Base-by-base conservation (phyloP, 2,797 vertebrate genomes). In the Acipenser oxyrinchus region DNA sequence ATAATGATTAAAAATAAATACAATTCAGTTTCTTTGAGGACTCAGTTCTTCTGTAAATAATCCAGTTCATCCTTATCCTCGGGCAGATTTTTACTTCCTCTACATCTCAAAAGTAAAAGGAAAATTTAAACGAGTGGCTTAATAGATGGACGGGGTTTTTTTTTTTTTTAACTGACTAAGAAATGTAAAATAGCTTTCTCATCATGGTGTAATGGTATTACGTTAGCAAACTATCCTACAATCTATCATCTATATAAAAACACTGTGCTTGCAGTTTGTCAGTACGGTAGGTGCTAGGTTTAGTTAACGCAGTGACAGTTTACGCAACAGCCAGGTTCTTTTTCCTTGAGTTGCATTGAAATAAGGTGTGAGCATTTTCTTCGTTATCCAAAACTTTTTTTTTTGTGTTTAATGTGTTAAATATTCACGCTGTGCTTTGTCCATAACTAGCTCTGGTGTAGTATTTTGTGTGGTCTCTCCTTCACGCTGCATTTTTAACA, bases 351-450 rank as follows among this genome's bases (percentile, higher is more conserved):
- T 75, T 77, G 64, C 66, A 63, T 60, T 63, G 71, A 76, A 82
- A 75, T 71, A 74, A 76, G 76, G 77, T 67, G 70, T 74, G 73
- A 76, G 70, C 64, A 59, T 75, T 48, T 72, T 76, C 71, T 81
- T 72, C 78, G 77, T 67, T 77, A 18, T 78, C 78, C 74, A 78
- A 76, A 69, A 72, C 78, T 69, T 73, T 60, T 79, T 82, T 82
- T 71, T 10, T 79, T 82, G 72, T 75, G 50, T 80, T 85, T 77
- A 63, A 68, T 71, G 73, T 81, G 76, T 83, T 88, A 84, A 84
- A 89, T 88, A 86, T 91, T 88, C 86, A 88, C 84, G 82, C 71
- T 72, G 77, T 77, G 82, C 85, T 85, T 87, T 86, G 84, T 83
- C 82, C 72, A 64, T 83, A 86, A 86, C 83, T 18, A 86, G 85